A percentile compares a stretch with the other conserved stretches of the same genome.
Evolutionary conservation across 1,140 invertebrate genomes (phyloP).

Genomic region (Ips nitidus): DNA sequence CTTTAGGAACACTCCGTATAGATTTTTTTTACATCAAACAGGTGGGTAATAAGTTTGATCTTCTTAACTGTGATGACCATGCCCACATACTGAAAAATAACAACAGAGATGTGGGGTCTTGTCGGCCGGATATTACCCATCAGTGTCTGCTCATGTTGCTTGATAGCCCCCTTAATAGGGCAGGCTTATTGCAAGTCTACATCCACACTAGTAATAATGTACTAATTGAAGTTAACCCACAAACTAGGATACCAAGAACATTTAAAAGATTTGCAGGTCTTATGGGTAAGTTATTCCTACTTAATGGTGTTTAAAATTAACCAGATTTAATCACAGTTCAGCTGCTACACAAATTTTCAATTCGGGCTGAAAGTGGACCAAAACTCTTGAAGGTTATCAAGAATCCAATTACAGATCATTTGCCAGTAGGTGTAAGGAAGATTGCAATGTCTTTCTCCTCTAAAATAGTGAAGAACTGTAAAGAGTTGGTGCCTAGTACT

Average conservation of each 20-base stretch:
- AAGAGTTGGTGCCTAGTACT: conserved; percentile 76
- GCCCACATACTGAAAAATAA: conserved; percentile 79
- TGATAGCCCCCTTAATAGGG: conserved; percentile 93
- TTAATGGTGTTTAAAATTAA: conserved; percentile 6
- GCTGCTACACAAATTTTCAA: conserved; percentile 91
- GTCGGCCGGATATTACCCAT: conserved; percentile 92
- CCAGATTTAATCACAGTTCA: conserved; percentile 75
- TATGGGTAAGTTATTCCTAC: conserved; percentile 73
- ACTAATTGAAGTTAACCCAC: conserved; percentile 97
- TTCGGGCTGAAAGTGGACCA: conserved; percentile 86
- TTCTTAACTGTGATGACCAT: conserved; percentile 95
- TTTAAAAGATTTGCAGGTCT: conserved; percentile 98
- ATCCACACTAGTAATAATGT: conserved; percentile 95
- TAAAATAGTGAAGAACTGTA: conserved; percentile 72
- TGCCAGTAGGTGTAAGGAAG: conserved; percentile 86
- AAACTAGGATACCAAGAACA: conserved; percentile 96
- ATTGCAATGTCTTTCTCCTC: conserved; percentile 88
- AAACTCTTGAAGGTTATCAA: conserved; percentile 97
- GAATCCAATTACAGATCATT: conserved; percentile 92
- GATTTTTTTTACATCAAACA: conserved; percentile 48
- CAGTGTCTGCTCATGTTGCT: conserved; percentile 95
- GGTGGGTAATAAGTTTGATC: conserved; percentile 85
- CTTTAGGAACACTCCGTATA: background rate
- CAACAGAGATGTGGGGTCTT: conserved; percentile 79
- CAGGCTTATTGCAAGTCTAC: conserved; percentile 89